Evolutionary conservation across 2,113 vertebrate genomes (phyloP).

Genomic region (Narcine bancroftii): DNA sequence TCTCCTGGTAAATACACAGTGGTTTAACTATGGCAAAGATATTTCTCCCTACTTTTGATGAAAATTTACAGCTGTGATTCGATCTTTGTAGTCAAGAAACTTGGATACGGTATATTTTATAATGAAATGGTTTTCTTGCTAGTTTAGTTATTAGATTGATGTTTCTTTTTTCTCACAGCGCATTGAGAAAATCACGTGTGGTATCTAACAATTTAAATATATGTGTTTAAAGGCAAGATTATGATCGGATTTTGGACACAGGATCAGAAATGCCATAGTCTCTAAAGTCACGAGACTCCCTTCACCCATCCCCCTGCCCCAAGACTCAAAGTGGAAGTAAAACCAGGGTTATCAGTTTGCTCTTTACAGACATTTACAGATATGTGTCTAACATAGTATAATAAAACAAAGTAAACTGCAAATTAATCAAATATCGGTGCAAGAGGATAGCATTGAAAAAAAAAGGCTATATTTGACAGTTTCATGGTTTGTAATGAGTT

Average conservation of each 20-base stretch:
- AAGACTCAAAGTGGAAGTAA: background rate
- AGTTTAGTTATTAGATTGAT: background rate
- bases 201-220: background rate
- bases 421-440: background rate
- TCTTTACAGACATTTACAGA: background rate
- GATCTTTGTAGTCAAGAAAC: background rate
- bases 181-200: background rate
- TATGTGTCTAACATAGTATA: background rate
- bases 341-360: background rate
- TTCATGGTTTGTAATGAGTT: background rate
- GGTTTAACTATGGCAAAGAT: background rate
- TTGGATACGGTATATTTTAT: background rate
- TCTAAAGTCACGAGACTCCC: too few relatives aligned
- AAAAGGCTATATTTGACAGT: background rate
- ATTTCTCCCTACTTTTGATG: background rate
- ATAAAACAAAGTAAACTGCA: background rate
- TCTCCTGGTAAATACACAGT: background rate
- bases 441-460: background rate
- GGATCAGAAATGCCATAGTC: background rate
- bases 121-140: background rate
- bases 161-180: background rate
- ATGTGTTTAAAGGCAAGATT: background rate
- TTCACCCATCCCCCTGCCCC: too few relatives aligned
- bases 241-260: background rate
- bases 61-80: background rate